phyloP scores from a whole-genome alignment of 2,797 vertebrate species.

The Sebastes kiyomatsui region DNA sequence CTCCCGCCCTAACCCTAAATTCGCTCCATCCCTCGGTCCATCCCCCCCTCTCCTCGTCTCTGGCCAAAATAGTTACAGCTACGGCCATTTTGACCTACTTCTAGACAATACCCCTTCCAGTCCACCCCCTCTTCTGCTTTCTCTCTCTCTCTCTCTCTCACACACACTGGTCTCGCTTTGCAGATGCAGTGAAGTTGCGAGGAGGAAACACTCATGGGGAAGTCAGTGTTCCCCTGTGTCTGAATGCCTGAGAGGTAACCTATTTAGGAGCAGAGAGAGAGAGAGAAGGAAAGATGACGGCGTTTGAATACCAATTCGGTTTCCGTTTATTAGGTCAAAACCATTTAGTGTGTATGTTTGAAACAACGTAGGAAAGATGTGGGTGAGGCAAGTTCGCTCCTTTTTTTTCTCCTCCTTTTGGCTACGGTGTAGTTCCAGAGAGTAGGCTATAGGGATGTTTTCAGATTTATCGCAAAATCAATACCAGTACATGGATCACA shows the following conservation, averaged over 20 bases:
- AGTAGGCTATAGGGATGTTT: slow-evolving; percentile 1
- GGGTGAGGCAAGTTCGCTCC: not conserved
- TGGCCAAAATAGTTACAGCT: slow-evolving; percentile 48
- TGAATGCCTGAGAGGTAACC: slow-evolving; percentile 71
- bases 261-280: slow-evolving; percentile 60
- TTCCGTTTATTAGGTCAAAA: slow-evolving; percentile 42
- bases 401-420: not conserved
- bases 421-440: not conserved
- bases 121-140: slow-evolving; percentile 16
- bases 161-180: slow-evolving; percentile 46
- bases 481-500: slow-evolving; percentile 30
- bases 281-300: slow-evolving; percentile 17
- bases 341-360: slow-evolving; percentile 18
- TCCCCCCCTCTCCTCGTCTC: slow-evolving; percentile 27
- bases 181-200: slow-evolving; percentile 49
- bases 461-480: slow-evolving; percentile 48
- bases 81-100: slow-evolving; percentile 75
- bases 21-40: slow-evolving; percentile 25
- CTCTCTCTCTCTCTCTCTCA: slow-evolving; percentile 3
- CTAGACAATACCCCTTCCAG: slow-evolving; percentile 55
- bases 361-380: not conserved
- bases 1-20: not conserved
- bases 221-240: slow-evolving; percentile 60
- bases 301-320: slow-evolving; percentile 54
- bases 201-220: slow-evolving; percentile 64